Base-by-base conservation (phyloP, 2,888 invertebrate species). In the Seira sanloemensis region DNA sequence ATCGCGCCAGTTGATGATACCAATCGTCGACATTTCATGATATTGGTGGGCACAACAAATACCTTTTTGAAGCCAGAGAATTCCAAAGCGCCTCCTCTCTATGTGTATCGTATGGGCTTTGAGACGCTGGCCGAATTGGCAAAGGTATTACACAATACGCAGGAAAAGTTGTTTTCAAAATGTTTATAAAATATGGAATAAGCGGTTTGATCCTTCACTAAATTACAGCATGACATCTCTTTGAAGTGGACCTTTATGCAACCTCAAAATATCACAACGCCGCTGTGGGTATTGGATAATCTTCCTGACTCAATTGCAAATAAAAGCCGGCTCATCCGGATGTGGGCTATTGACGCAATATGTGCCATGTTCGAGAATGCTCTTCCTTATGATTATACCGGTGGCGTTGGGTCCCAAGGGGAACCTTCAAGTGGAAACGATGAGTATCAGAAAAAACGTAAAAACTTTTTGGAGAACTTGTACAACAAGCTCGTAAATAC, bases 381-480 rank as follows among this genome's bases (percentile, higher is more conserved):
- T 0, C 65, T 21, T 16, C 79, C 86, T 4, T 83, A 65, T n/a
- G 75, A 74, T 23, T 81, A 76, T 76, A 81, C 65, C 19, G 54
- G 46, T 24, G 74, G 78, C 23, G 68, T 78, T 19, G 24, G 16
- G 12, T 37, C 37, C 23, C 54, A 71, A 19, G 71, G 54, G 1
- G 7, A 23, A 16, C 2, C 24, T 19, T 9, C 58, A 58, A 12
- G 19, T 12, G 12, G n/a, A 21, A 24, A 27, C 4, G 25, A 24
- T 24, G 26, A 4, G 0, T 81, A 88, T 72, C 85, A 90, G 4
- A 58, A 85, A 0, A 90, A 90, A 88, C 91, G 91, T 71, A 87
- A 89, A 5, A 25, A 19, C 1, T 90, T 91, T 9, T 92, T 92
- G 83, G 74, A 88, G 0, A 90, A 90, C 73, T 88, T 93, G n/a